Percentiles rank a stretch among this genome's conserved stretches.
Conservation (phyloP, 2,797 vertebrate species). For the Sebastiscus albofasciatus region DNA sequence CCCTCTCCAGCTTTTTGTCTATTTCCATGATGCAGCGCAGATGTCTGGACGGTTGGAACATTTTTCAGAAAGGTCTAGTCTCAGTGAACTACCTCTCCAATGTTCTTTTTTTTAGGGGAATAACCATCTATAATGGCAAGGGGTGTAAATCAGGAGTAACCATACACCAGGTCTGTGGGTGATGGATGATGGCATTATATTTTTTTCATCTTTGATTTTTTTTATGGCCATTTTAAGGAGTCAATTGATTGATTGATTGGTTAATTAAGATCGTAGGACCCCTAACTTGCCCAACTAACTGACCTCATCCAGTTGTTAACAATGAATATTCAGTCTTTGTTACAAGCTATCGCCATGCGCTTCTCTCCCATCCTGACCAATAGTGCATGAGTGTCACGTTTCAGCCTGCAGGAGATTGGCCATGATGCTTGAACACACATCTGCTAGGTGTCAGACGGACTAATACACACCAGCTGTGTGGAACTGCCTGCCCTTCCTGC, state of each 20-base stretch:
- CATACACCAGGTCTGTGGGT: not conserved
- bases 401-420: constrained; percentile 11
- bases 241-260: not conserved
- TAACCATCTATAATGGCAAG: not conserved
- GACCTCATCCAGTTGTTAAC: not conserved
- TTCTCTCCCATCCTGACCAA: not conserved
- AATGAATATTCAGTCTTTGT: not conserved
- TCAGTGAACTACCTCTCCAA: not conserved
- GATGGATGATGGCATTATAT: not conserved
- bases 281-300: not conserved
- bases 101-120: constrained; percentile 2
- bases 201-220: not conserved
- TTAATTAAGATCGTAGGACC: not conserved
- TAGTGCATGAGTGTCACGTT: not conserved
- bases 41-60: constrained; percentile 52
- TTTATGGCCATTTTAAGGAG: not conserved
- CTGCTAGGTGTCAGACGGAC: constrained; percentile 63
- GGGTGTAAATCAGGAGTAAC: not conserved
- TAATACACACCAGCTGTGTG: constrained; percentile 65
- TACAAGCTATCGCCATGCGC: not conserved
- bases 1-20: constrained; percentile 37
- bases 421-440: constrained; percentile 45
- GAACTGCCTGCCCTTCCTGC: not conserved
- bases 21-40: constrained; percentile 58
- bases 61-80: constrained; percentile 25